A percentile compares a stretch with the other conserved stretches of the same genome.
Conservation (phyloP, 2,113 vertebrate genomes). For the Astur gentilis region DNA sequence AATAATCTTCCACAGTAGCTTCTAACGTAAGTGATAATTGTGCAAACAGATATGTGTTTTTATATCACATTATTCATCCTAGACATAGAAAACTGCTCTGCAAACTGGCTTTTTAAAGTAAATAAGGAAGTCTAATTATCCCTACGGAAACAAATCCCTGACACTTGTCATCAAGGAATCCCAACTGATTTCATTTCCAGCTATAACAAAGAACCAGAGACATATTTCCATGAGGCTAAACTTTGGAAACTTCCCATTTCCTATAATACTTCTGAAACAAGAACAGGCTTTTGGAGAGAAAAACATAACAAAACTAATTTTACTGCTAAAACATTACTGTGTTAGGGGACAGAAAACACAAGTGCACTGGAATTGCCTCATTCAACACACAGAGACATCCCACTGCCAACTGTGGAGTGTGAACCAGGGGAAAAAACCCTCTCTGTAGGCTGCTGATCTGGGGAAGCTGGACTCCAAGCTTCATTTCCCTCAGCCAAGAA, state of each 20-base stretch:
- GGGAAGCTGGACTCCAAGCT: background rate
- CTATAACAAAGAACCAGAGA: background rate
- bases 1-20: background rate
- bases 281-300: background rate
- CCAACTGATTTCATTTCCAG: background rate
- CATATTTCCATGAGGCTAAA: background rate
- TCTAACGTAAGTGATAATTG: background rate
- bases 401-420: background rate
- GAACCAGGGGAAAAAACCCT: background rate
- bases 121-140: background rate
- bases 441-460: background rate
- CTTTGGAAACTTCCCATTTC: background rate
- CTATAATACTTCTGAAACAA: background rate
- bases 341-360: background rate
- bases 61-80: background rate
- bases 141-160: background rate
- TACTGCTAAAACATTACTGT: background rate
- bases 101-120: background rate
- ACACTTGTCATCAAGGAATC: background rate
- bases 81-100: background rate
- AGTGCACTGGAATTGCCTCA: background rate
- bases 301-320: background rate
- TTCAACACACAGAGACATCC: background rate
- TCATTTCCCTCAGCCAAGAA: background rate
- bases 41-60: background rate